Evolutionary conservation across 2,888 invertebrate genomes (phyloP).

Genomic region (Tinea semifulvella): DNA sequence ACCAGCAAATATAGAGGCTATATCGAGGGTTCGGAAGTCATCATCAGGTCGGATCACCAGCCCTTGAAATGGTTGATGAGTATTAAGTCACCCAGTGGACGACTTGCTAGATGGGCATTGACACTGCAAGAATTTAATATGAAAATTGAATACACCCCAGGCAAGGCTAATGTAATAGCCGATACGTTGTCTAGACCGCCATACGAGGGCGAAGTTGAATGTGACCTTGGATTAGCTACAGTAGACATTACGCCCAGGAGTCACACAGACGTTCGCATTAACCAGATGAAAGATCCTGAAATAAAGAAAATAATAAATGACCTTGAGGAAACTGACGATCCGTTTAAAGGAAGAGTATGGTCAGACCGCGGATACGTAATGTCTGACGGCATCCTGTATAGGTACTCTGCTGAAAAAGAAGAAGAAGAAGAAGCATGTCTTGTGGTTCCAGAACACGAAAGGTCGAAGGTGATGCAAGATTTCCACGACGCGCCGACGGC

Average conservation of each 20-base stretch:
- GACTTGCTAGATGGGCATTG: constrained; percentile 41
- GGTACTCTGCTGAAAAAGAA: constrained; percentile 19
- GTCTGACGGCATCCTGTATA: constrained; percentile 23
- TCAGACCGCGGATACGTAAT: constrained; percentile 20
- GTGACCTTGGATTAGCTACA: neutral
- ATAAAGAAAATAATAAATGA: constrained; percentile 19
- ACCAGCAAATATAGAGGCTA: constrained; percentile 35
- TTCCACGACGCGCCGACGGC: constrained; percentile 23
- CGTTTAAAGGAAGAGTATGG: constrained; percentile 21
- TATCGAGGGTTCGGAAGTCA: constrained; percentile 37
- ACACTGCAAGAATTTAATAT: constrained; percentile 32
- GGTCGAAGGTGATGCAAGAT: constrained; percentile 17
- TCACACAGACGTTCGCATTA: constrained; percentile 9
- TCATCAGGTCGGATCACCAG: constrained; percentile 37
- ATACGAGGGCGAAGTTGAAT: neutral
- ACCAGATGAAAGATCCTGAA: constrained; percentile 19
- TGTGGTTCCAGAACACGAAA: constrained; percentile 21
- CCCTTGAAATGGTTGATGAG: constrained; percentile 36
- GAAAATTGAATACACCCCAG: constrained; percentile 26
- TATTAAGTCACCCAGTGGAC: constrained; percentile 33
- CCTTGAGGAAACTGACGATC: constrained; percentile 1
- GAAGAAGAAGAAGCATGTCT: constrained; percentile 19
- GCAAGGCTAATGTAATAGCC: constrained; percentile 25
- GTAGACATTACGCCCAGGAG: constrained; percentile 13
- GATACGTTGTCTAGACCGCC: constrained; percentile 26